phyloP scores from a whole-genome alignment of 2,797 vertebrate species.

The Aeoliscus strigatus region DNA sequence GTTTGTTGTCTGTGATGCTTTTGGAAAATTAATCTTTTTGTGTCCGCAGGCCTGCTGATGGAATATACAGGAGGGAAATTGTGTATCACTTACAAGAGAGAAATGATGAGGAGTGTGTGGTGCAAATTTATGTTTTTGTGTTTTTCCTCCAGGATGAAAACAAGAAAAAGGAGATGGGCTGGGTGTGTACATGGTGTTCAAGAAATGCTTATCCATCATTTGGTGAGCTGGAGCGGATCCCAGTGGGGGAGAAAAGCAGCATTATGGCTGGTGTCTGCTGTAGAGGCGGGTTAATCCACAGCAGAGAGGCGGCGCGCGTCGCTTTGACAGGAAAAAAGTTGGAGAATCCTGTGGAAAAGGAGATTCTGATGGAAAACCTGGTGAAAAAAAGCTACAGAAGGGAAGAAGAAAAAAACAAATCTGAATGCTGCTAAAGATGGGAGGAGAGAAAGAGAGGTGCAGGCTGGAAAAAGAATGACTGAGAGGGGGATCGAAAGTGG shows the following conservation, averaged over 20 bases:
- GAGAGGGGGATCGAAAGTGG: constrained; percentile 40
- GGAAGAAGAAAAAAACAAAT: constrained; percentile 64
- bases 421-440: constrained; percentile 36
- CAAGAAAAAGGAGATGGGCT: constrained; percentile 8
- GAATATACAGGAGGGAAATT: too few species aligned
- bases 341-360: constrained; percentile 69
- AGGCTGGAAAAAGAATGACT: constrained; percentile 34
- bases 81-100: constrained; percentile 40
- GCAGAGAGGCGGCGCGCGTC: constrained; percentile 27
- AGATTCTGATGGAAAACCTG: constrained; percentile 66
- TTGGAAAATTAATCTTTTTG: constrained; percentile 26
- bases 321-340: constrained; percentile 60
- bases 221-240: constrained; percentile 18
- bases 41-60: constrained; percentile 25
- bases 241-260: constrained; percentile 21
- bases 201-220: constrained; percentile 50
- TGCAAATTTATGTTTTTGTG: constrained; percentile 29
- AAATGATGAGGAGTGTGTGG: constrained; percentile 25
- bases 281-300: constrained; percentile 46
- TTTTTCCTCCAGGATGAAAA: constrained; percentile 33
- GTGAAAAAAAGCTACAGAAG: constrained; percentile 47
- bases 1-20: constrained; percentile 19
- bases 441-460: constrained; percentile 38
- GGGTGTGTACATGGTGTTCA: constrained; percentile 12
- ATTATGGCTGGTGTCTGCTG: constrained; percentile 29